These are phyloP conservation scores for Caenorhabditis macrosperma DNA, from an alignment of 2,888 invertebrate genomes.

Conservation along the genomic window DNA sequence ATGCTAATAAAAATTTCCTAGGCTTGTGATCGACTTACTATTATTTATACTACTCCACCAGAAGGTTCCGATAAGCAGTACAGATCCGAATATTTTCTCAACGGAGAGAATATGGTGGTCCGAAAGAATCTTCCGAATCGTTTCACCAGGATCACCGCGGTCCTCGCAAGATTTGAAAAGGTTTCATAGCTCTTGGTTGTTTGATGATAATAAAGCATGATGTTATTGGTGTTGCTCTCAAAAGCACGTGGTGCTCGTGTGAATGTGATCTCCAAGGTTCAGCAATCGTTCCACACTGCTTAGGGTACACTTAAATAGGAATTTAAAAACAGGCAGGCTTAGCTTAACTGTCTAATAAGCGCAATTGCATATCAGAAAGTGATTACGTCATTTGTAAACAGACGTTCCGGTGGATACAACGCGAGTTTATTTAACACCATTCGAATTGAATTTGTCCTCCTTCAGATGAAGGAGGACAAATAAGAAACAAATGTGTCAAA, in stretches of 20 bases:
- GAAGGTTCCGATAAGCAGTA: slow-evolving; percentile 53
- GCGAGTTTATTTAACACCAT: slow-evolving; percentile 25
- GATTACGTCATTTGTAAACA: slow-evolving; percentile 6
- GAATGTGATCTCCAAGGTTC: not conserved
- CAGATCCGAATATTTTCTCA: slow-evolving; percentile 40
- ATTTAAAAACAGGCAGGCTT: too few species aligned
- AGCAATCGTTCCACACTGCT: not conserved
- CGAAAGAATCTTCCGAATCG: slow-evolving; percentile 41
- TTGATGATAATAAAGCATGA: not conserved
- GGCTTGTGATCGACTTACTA: slow-evolving; percentile 41
- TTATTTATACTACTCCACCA: slow-evolving; percentile 45
- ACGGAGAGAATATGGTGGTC: slow-evolving; percentile 21
- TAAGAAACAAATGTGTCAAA: slow-evolving; percentile 45
- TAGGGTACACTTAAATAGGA: too few species aligned
- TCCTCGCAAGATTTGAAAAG: slow-evolving; percentile 37
- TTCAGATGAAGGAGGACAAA: slow-evolving; percentile 27
- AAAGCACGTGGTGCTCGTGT: slow-evolving; percentile 21
- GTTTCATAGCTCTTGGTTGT: not conserved
- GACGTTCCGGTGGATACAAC: slow-evolving; percentile 12
- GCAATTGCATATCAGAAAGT: too few species aligned
- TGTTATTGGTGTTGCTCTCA: slow-evolving; percentile 3
- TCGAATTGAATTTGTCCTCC: not conserved
- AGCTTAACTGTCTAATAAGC: too few species aligned
- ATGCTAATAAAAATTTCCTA: not conserved
- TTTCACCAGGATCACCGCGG: slow-evolving; percentile 39